A percentile compares a stretch with the other conserved stretches of the same genome.
phyloP scores from a whole-genome alignment of 2,888 invertebrate species.

The Diogma glabrata region DNA sequence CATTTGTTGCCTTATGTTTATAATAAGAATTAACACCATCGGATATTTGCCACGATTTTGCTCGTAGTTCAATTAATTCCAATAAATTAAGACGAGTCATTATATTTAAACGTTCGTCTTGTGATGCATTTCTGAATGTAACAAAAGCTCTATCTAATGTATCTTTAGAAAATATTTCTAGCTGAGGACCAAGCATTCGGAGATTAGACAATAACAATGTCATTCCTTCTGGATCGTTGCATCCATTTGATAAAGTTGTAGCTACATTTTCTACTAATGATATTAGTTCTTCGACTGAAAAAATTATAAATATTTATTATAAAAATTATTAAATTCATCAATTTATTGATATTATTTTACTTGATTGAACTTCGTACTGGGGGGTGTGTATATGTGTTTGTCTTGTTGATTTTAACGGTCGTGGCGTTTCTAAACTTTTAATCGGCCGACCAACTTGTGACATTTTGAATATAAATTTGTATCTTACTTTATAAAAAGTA shows the following conservation, averaged over 20 bases:
- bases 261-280: slow-evolving; percentile 73
- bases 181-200: slow-evolving; percentile 66
- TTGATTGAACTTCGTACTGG: slow-evolving; percentile 31
- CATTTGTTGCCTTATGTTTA: slow-evolving; percentile 52
- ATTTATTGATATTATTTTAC: slow-evolving; percentile 12
- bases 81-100: slow-evolving; percentile 78
- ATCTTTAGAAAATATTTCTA: slow-evolving; percentile 74
- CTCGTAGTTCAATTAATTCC: slow-evolving; percentile 85
- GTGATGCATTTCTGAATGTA: slow-evolving; percentile 78
- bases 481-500: too few relatives aligned
- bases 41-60: slow-evolving; percentile 79
- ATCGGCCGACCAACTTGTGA: slow-evolving; percentile 54
- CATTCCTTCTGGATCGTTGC: slow-evolving; percentile 60
- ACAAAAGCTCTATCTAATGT: slow-evolving; percentile 75
- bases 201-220: slow-evolving; percentile 68
- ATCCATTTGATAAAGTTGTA: slow-evolving; percentile 59
- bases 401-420: slow-evolving; percentile 55
- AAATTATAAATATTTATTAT: slow-evolving; percentile 13
- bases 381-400: slow-evolving; percentile 42
- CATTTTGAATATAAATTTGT: slow-evolving; percentile 22
- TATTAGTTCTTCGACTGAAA: slow-evolving; percentile 69
- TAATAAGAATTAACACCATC: slow-evolving; percentile 80
- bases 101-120: slow-evolving; percentile 75
- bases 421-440: slow-evolving; percentile 63
- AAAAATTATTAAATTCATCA: neutral